Evolutionary conservation across 2,888 invertebrate genomes (phyloP).

Genomic region (Dilophus febrilis): DNA sequence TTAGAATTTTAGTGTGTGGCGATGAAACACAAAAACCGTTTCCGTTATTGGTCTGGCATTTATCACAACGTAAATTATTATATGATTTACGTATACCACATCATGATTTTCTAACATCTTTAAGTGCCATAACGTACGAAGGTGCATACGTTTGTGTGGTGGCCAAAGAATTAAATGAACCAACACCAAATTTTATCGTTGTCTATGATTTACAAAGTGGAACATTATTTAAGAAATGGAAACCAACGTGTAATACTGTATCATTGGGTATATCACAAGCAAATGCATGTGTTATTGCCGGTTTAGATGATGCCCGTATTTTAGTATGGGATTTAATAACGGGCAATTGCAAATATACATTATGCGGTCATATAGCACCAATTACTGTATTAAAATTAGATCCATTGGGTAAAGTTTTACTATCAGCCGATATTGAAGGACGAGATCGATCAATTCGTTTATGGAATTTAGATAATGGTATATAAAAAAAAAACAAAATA

Average conservation of each 20-base stretch:
- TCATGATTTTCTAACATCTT: slow-evolving; percentile 70
- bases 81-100: slow-evolving; percentile 78
- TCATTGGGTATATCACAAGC: slow-evolving; percentile 73
- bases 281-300: slow-evolving; percentile 69
- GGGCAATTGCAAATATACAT: slow-evolving; percentile 59
- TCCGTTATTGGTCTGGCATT: slow-evolving; percentile 76
- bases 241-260: slow-evolving; percentile 66
- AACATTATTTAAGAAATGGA: slow-evolving; percentile 82
- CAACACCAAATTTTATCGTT: slow-evolving; percentile 73
- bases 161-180: slow-evolving; percentile 52
- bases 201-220: slow-evolving; percentile 83
- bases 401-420: slow-evolving; percentile 49
- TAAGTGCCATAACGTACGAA: slow-evolving; percentile 73
- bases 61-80: slow-evolving; percentile 63
- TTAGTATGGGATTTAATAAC: slow-evolving; percentile 76
- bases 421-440: slow-evolving; percentile 56
- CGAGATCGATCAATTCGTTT: slow-evolving; percentile 59
- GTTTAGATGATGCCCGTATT: slow-evolving; percentile 64
- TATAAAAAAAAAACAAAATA: too few relatives aligned
- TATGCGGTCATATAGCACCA: slow-evolving; percentile 64
- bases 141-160: slow-evolving; percentile 60
- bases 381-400: slow-evolving; percentile 57
- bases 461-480: slow-evolving; percentile 68
- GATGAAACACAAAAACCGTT: slow-evolving; percentile 88
- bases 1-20: slow-evolving; percentile 71